Conservation (phyloP, 2,797 vertebrate species). For the Sphenodon punctatus region DNA sequence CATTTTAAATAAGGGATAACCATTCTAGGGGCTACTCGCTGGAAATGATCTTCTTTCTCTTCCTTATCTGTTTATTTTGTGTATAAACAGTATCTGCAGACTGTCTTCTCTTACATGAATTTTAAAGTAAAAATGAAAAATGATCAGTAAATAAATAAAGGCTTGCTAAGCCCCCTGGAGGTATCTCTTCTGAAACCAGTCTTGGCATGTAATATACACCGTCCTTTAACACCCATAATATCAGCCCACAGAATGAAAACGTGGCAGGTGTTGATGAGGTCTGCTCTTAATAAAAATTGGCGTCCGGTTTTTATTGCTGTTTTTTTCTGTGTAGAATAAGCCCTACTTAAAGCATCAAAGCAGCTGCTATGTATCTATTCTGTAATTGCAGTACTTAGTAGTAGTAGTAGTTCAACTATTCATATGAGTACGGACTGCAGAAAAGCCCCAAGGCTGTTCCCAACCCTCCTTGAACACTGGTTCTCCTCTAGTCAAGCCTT, state of each 20-base stretch:
- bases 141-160: constrained; percentile 6
- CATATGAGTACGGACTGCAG: not conserved
- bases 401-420: not conserved
- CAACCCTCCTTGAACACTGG: not conserved
- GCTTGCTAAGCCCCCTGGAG: constrained; percentile 12
- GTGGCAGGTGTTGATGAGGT: not conserved
- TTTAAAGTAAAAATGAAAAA: constrained; percentile 5
- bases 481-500: not conserved
- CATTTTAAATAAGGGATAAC: not conserved
- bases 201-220: not conserved
- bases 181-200: not conserved
- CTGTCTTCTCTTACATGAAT: not conserved
- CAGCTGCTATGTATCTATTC: not conserved
- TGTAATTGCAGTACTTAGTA: not conserved
- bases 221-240: constrained; percentile 10
- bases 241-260: constrained; percentile 22
- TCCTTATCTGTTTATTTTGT: not conserved
- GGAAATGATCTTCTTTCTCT: not conserved
- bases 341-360: not conserved
- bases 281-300: constrained; percentile 23
- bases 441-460: no score
- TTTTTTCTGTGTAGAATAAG: not conserved
- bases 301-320: not conserved
- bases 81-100: not conserved
- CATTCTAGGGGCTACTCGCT: not conserved